Base-by-base conservation (phyloP, 2,797 vertebrate genomes). In the Moxostoma hubbsi region DNA sequence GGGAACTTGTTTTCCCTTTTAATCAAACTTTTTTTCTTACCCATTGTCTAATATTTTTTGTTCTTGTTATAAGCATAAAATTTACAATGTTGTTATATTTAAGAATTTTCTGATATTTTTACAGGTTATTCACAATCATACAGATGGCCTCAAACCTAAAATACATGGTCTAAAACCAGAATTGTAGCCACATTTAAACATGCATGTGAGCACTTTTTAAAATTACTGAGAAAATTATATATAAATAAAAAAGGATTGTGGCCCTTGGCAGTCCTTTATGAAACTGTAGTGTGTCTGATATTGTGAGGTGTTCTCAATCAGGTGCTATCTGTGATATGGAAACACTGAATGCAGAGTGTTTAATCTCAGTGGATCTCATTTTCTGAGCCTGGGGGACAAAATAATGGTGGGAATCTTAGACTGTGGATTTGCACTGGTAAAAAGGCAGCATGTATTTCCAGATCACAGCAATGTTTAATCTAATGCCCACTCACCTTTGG, bases 231-330 rank as follows among this genome's bases (percentile, higher is more conserved):
- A n/a, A n/a, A n/a, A n/a, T n/a, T n/a, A n/a, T n/a, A n/a, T n/a
- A n/a, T n/a, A 50, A 50, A 50, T 50, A 50, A 9, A 36, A 45
- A 46, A 18, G n/a, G 4, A 74, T 47, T 36, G 6, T 74, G 57
- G 15, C 73, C 36, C 16, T 67, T 45, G 54, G 12, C 53, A 65
- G 7, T 75, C 6, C 45, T 83, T 72, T 63, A 53, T 70, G 16
- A 36, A 69, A 68, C 49, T 5, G 24, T 5, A 43, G 62, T 58
- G 24, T 6, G 18, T 7, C 59, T 45, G 59, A 50, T 62, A 73
- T 62, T 46, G 5, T 16, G 43, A 57, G 18, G 11, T 53, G 43
- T 72, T 73, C 59, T 66, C 49, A 54, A 18, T 76, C n/a, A 62
- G 67, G 43, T 59, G 5, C 36, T 47, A 24, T 64, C 55, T 64